These are phyloP conservation scores for Euwallacea fornicatus DNA, from an alignment of 1,140 invertebrate genomes.

Conservation along the genomic window DNA sequence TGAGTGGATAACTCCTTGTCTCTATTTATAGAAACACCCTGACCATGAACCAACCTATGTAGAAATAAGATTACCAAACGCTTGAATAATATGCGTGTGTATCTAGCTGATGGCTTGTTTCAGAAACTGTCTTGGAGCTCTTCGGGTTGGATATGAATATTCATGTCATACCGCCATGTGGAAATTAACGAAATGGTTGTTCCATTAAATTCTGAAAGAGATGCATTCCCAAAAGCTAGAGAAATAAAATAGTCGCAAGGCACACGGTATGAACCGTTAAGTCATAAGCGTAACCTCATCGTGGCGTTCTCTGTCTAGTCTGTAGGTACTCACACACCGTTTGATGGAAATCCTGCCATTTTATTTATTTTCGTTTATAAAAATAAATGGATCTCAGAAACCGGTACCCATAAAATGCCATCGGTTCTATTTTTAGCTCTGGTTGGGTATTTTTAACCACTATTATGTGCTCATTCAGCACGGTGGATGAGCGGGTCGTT, in stretches of 20 bases:
- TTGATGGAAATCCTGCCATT: neutral
- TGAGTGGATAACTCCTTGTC: conserved; percentile 33
- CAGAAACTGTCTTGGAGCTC: too few relatives aligned
- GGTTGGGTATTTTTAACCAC: conserved; percentile 18
- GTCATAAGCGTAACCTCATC: too few relatives aligned
- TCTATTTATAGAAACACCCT: conserved; percentile 36
- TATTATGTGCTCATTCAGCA: conserved; percentile 6
- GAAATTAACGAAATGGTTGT: too few relatives aligned
- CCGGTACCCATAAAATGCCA: conserved; percentile 16
- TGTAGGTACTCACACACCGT: too few relatives aligned
- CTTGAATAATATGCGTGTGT: conserved; percentile 26
- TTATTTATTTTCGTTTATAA: conserved; percentile 18
- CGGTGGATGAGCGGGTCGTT: neutral
- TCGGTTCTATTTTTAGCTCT: conserved; percentile 17
- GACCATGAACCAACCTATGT: conserved; percentile 38
- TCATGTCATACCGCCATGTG: too few relatives aligned
- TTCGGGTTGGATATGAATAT: too few relatives aligned
- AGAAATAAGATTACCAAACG: conserved; percentile 32
- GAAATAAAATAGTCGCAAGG: too few relatives aligned
- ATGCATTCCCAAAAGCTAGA: too few relatives aligned
- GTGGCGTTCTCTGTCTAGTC: too few relatives aligned
- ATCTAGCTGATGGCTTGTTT: neutral
- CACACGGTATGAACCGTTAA: too few relatives aligned
- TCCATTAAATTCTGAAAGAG: too few relatives aligned
- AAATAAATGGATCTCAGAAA: conserved; percentile 19